Evolutionary conservation across 2,888 invertebrate genomes (phyloP), one percentile per base, ranked within the genome.

Genomic region (Timema cristinae): DNA sequence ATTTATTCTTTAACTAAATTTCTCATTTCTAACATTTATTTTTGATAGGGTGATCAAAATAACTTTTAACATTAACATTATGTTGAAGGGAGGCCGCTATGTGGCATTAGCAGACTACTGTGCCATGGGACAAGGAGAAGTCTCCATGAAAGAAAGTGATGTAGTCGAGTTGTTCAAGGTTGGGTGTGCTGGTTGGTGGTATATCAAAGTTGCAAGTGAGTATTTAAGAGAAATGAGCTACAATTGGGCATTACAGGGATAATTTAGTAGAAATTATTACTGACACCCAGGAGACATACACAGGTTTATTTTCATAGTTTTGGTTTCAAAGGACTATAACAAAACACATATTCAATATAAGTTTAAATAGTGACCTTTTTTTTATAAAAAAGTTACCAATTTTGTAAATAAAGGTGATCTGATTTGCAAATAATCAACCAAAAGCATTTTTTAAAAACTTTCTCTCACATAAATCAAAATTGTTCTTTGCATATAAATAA

Each of bases 121-220:
- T 81, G 94, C 95, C 75, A 90, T 94, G 83, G 95, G 95, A 77
- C 91, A 90, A 77, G 93, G 93, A 76, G 97, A 97, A 85, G 92
- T 97, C 76, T 92, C 93, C 76, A 89, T 97, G 85, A 88, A 89
- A 73, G 96, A 96, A 85, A 95, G 96, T 47, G 96, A 97, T 84
- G 87, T 89, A 78, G 90, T 97, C 77, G 94, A 95, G 81, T 87
- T 97, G 77, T 87, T 95, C 77, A 95, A 95, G 84, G 92, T 95
- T 77, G 96, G 96, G 81, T 94, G 94, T 84, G 95, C 95, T 77
- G 96, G 97, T 77, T 97, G 97, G 97, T 97, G 96, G 96, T 95
- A 93, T 86, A 94, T 96, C 80, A 91, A 92, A 79, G 87, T 93
- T 72, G 85, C 91, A 81, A 92, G 92, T 91, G 84, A 82, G 83